Base-by-base conservation (phyloP, 2,888 invertebrate species). In the Pharmacophagus antenor region DNA sequence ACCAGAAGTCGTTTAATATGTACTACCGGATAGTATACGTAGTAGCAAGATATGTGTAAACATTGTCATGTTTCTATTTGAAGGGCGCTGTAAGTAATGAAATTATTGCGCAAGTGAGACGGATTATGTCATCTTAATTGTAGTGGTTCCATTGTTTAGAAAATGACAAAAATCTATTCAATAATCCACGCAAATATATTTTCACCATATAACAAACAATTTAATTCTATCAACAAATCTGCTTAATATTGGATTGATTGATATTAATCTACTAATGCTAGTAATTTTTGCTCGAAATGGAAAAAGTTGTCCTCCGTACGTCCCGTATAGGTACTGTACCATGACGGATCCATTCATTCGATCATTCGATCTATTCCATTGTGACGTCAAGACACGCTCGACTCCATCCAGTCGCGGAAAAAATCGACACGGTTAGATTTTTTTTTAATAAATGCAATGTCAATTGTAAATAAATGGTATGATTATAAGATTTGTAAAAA, bases 221-320 rank as follows among this genome's bases (percentile, higher is more conserved):
- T 27, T 27, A n/a, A n/a, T n/a, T n/a, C n/a, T n/a, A n/a, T n/a
- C n/a, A n/a, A n/a, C n/a, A 27, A 27, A 27, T 6, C 1, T 27
- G 27, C 2, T 27, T 27, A 27, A 2, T 27, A 10, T 27, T 2
- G 10, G 7, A 3, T 1, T 12, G 10, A n/a, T 27, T 42, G 42
- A 18, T 42, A 18, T 17, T 42, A 17, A 42, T 42, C 42, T 7
- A 17, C 17, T 17, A 42, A 15, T 42, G 42, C 6, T 17, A 42
- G 17, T 47, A 47, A 21, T 42, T 49, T 54, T 59, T 54, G 55
- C 31, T 15, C 21, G 12, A 50, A 54, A 49, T 54, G 21, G 22
- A 54, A 60, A 54, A 55, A 60, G 44, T 41, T 46, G 59, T 55
- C 59, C 55, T 60, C 55, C 31, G 31, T 53, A 55, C 58, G 62